Conservation (phyloP, 2,888 invertebrate genomes). For the Pecten maximus region DNA sequence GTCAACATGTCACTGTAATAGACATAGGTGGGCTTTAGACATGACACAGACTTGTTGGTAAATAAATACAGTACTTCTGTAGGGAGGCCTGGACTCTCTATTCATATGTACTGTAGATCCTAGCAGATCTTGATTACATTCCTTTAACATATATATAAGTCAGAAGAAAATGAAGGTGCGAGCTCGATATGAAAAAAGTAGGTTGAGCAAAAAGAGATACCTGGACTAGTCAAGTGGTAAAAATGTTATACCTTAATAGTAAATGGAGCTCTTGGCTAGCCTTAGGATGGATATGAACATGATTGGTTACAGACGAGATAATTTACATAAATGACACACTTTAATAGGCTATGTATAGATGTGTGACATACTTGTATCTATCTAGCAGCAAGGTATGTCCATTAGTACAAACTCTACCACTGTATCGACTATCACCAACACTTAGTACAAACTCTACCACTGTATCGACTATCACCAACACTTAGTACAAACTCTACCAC, state of each 20-base stretch:
- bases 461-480: neutral
- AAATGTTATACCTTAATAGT: neutral
- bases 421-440: neutral
- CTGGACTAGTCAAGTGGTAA: neutral
- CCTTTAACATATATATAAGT: no score
- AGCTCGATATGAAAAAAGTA: no score
- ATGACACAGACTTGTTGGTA: no score
- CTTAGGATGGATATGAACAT: neutral
- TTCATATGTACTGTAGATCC: no score
- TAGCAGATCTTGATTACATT: no score
- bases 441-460: neutral
- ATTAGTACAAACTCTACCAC: no score
- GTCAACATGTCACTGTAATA: no score
- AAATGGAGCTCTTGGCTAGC: neutral
- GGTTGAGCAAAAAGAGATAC: no score
- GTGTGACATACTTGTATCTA: neutral
- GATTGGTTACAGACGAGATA: neutral
- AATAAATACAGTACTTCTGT: no score
- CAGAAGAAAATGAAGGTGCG: no score
- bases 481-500: neutral
- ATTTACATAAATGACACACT: slow-evolving; percentile 25
- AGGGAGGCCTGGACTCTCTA: no score
- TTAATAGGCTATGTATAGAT: neutral
- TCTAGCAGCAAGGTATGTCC: neutral
- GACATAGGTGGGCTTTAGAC: no score